Evolutionary conservation across 2,113 vertebrate species (phyloP).

Genomic region (Zosterops pallidus): DNA sequence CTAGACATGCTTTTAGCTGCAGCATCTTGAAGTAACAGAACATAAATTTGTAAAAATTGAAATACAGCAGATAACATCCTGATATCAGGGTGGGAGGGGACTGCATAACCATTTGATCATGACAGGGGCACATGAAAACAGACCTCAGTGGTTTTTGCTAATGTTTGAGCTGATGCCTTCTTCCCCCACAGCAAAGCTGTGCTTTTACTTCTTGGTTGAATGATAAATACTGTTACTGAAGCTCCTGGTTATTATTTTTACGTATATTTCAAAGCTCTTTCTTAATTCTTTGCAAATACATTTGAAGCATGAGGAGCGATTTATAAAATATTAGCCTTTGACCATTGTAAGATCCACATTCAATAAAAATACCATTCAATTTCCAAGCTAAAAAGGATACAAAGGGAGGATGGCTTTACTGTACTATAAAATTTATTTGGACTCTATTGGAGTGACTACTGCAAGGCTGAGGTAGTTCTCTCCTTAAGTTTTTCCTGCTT

Average conservation of each 20-base stretch:
- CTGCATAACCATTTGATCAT: neutral
- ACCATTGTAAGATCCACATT: neutral
- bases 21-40: neutral
- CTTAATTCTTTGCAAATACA: neutral
- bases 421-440: neutral
- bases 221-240: neutral
- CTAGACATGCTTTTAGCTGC: constrained; percentile 29
- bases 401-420: neutral
- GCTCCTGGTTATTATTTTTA: neutral
- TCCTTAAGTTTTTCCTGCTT: neutral
- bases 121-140: neutral
- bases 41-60: neutral
- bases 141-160: neutral
- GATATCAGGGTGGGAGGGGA: neutral
- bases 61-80: neutral
- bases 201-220: neutral
- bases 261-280: neutral
- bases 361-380: neutral
- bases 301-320: neutral
- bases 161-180: neutral
- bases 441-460: neutral
- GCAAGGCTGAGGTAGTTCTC: neutral
- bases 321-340: neutral
- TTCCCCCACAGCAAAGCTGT: neutral
- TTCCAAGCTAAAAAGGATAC: neutral